Evolutionary conservation across 2,888 invertebrate genomes (phyloP).

Genomic region (Chironomus riparius): DNA sequence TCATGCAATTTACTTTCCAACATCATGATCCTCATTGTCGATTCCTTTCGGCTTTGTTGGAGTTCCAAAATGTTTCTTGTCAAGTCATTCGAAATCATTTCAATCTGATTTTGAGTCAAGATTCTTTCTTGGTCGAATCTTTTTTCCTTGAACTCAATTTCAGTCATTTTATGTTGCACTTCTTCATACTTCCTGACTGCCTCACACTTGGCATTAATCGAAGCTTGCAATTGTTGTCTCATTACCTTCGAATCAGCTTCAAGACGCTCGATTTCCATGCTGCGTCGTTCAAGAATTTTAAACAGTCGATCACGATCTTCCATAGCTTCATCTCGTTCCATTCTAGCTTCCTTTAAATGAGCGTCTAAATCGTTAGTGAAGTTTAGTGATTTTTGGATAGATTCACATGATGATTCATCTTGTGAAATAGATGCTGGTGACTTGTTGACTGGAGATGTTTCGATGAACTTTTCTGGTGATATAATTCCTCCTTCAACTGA

Average conservation of each 20-base stretch:
- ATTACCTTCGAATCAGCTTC: constrained; percentile 58
- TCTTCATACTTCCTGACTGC: constrained; percentile 71
- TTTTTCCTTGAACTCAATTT: constrained; percentile 71
- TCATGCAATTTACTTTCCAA: constrained; percentile 68
- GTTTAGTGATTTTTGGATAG: too few species aligned
- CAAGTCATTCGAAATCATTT: constrained; percentile 69
- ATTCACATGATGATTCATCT: too few species aligned
- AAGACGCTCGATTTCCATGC: constrained; percentile 62
- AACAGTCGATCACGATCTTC: constrained; percentile 68
- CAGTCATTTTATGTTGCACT: constrained; percentile 67
- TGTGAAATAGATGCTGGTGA: too few species aligned
- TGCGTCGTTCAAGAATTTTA: constrained; percentile 60
- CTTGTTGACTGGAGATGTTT: too few species aligned
- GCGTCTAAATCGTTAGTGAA: too few species aligned
- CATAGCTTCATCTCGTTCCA: too few species aligned
- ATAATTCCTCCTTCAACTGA: too few species aligned
- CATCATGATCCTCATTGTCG: constrained; percentile 53
- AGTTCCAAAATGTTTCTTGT: constrained; percentile 68
- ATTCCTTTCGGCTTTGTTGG: constrained; percentile 65
- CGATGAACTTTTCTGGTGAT: too few species aligned
- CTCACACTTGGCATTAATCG: constrained; percentile 75
- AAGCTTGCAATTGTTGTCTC: constrained; percentile 62
- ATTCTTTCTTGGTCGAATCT: constrained; percentile 73
- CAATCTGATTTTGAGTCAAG: constrained; percentile 67
- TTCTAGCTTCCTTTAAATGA: too few species aligned